These are phyloP conservation scores for Volucella inflata DNA, from an alignment of 2,888 invertebrate species.

Conservation along the genomic window DNA sequence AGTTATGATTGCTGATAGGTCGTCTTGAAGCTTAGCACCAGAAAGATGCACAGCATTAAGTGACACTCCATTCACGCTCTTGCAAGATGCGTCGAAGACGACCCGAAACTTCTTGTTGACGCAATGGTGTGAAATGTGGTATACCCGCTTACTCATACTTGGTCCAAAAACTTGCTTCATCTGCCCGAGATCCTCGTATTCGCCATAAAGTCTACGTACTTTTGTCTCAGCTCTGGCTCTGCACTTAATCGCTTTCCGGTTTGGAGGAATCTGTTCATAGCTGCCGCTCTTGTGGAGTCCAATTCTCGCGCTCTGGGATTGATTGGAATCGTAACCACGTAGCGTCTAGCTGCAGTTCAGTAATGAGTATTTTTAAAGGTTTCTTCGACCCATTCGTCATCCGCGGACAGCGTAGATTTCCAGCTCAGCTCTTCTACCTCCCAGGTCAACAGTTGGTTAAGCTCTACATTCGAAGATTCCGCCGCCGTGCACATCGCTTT, in stretches of 20 bases:
- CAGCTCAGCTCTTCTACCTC: slow-evolving; percentile 19
- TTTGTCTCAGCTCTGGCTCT: too few species aligned
- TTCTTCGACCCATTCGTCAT: slow-evolving; percentile 35
- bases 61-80: slow-evolving; percentile 13
- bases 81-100: slow-evolving; percentile 23
- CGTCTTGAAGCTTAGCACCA: too few species aligned
- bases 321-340: slow-evolving; percentile 23
- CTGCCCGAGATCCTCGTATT: slow-evolving; percentile 18
- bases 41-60: slow-evolving; percentile 36
- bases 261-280: slow-evolving; percentile 25
- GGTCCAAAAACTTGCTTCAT: not conserved
- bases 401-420: slow-evolving; percentile 4
- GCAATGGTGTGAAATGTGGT: slow-evolving; percentile 25
- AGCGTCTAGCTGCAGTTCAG: slow-evolving; percentile 2
- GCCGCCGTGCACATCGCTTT: too few species aligned
- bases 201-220: slow-evolving; percentile 21
- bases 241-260: slow-evolving; percentile 8
- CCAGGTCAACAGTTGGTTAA: not conserved
- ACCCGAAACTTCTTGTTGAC: slow-evolving; percentile 36
- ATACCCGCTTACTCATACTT: not conserved
- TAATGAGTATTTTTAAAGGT: slow-evolving; percentile 21
- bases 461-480: too few species aligned
- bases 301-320: slow-evolving; percentile 8
- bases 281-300: not conserved
- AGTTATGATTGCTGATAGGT: too few species aligned